Evolutionary conservation across 2,113 vertebrate genomes (phyloP).

Genomic region (Polypterus senegalus): DNA sequence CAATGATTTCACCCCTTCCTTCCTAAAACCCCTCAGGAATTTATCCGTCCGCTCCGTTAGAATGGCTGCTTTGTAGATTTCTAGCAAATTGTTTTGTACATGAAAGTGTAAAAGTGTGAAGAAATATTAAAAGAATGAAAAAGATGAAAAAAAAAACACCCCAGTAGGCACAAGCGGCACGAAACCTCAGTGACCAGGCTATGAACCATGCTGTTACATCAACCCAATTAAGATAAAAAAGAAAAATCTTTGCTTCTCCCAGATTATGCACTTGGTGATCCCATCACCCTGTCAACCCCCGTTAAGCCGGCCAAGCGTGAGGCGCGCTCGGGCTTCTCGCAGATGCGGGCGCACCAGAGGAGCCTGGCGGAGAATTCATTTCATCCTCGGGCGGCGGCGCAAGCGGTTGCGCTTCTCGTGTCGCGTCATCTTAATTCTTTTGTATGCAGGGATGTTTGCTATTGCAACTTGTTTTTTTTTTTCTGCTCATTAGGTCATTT

Average conservation of each 20-base stretch:
- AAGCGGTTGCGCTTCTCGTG: background rate
- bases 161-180: background rate
- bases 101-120: too few species aligned
- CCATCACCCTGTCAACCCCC: slow-evolving; percentile 7
- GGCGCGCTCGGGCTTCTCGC: background rate
- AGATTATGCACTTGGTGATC: slow-evolving; percentile 10
- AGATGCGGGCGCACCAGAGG: too few species aligned
- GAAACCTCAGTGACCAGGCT: slow-evolving; percentile 11
- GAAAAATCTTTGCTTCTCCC: slow-evolving; percentile 9
- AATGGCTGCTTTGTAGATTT: too few species aligned
- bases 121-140: too few species aligned
- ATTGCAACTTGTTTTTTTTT: background rate
- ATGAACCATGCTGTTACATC: slow-evolving; percentile 9
- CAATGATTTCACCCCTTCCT: too few species aligned
- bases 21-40: too few species aligned
- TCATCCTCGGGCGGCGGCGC: background rate
- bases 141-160: background rate
- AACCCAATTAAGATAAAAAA: slow-evolving; percentile 14
- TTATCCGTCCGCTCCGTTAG: too few species aligned
- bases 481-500: background rate
- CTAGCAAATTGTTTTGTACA: too few species aligned
- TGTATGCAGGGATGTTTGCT: background rate
- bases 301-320: slow-evolving; percentile 4
- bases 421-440: background rate
- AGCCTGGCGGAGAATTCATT: background rate